Percentiles rank a stretch among this genome's conserved stretches.
These are phyloP conservation scores for Panzeria rudis DNA, from an alignment of 2,888 invertebrate species.

Conservation along the genomic window DNA sequence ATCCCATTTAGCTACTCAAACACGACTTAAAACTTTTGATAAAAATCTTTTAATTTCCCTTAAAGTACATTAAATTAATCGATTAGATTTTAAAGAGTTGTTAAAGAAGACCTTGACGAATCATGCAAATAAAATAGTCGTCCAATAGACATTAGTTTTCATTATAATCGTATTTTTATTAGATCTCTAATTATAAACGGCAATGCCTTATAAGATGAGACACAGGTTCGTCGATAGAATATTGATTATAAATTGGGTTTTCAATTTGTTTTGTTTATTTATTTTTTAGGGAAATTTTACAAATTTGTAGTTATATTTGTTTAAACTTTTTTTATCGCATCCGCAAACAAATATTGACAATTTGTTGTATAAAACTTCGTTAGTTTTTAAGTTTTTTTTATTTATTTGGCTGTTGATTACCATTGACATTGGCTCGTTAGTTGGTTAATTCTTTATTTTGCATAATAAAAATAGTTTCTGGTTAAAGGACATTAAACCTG, in stretches of 20 bases:
- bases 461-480: neutral
- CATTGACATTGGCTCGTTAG: neutral
- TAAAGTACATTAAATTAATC: neutral
- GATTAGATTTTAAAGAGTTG: neutral
- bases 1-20: neutral
- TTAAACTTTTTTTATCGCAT: neutral
- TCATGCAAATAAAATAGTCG: neutral
- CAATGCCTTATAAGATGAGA: neutral
- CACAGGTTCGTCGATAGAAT: neutral
- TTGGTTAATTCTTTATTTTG: neutral
- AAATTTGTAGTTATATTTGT: slow-evolving; percentile 7
- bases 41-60: neutral
- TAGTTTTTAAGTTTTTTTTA: neutral
- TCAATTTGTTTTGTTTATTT: neutral
- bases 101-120: neutral
- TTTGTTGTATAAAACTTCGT: neutral
- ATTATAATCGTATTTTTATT: neutral
- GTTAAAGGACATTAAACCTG: slow-evolving; percentile 40
- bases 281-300: slow-evolving; percentile 7
- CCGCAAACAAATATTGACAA: neutral
- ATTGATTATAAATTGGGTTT: neutral
- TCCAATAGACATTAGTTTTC: neutral
- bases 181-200: neutral
- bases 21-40: neutral
- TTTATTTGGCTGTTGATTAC: slow-evolving; percentile 3